A percentile compares a stretch with the other conserved stretches of the same genome.
phyloP scores from a whole-genome alignment of 1,140 invertebrate species.

The Hyphantria cunea region DNA sequence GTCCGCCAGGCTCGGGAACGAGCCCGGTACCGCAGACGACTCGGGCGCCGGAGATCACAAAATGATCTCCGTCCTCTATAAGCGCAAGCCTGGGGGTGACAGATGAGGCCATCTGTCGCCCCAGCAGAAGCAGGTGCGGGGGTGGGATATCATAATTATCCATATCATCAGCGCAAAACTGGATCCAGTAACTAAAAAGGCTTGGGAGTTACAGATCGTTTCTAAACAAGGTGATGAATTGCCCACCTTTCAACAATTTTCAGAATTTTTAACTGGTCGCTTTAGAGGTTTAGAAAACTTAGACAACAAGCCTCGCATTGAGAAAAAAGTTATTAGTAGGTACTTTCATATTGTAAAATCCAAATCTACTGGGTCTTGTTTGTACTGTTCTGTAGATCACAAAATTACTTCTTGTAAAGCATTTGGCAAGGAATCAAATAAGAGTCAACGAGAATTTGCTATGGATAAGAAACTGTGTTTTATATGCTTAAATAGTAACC shows the following conservation, averaged over 20 bases:
- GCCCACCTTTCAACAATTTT: conserved; percentile 5
- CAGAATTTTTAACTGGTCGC: conserved; percentile 4
- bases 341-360: neutral
- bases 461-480: conserved; percentile 9
- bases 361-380: neutral
- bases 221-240: conserved; percentile 1
- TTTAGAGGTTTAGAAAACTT: conserved; percentile 15
- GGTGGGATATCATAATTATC: conserved; percentile 6
- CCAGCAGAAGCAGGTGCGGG: too few species aligned
- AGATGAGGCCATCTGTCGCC: too few species aligned
- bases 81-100: too few species aligned
- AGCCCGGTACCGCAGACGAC: too few species aligned
- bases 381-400: conserved; percentile 7
- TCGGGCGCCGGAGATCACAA: too few species aligned
- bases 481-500: conserved; percentile 1
- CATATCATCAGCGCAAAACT: conserved; percentile 4
- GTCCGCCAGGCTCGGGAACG: too few species aligned
- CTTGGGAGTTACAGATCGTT: conserved; percentile 10
- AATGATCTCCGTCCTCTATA: too few species aligned
- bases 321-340: neutral
- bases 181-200: conserved; percentile 4
- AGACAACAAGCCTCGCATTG: neutral
- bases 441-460: neutral
- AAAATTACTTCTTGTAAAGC: neutral
- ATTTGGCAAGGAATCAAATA: conserved; percentile 2